phyloP scores from a whole-genome alignment of 1,140 invertebrate species.

The Magallana angulata region DNA sequence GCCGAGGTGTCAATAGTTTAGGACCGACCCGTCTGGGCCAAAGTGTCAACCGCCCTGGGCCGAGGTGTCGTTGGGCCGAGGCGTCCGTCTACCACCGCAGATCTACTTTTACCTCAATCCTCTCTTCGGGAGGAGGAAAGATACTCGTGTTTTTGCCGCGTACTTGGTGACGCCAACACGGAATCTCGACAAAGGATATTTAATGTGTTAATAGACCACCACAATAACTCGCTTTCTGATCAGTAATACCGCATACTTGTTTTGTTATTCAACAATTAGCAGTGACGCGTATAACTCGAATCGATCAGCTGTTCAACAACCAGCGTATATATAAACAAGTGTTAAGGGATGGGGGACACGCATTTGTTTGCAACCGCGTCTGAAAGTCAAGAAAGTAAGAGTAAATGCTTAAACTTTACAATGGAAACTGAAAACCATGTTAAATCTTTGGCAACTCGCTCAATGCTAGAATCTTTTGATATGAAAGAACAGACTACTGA shows the following conservation, averaged over 20 bases:
- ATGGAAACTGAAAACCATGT: slow-evolving; percentile 11
- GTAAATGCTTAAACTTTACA: background rate
- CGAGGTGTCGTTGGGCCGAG: too few species aligned
- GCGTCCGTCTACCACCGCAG: too few species aligned
- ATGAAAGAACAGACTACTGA: background rate
- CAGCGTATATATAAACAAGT: background rate
- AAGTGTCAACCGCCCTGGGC: too few species aligned
- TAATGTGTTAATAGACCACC: background rate
- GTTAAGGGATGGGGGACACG: slow-evolving; percentile 4
- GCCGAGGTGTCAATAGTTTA: too few species aligned
- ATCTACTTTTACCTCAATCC: background rate
- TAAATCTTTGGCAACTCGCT: background rate
- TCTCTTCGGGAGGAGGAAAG: background rate
- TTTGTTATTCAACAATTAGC: background rate
- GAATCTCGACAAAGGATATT: background rate
- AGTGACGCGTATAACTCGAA: background rate
- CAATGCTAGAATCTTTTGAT: background rate
- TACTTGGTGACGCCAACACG: background rate
- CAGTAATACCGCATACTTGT: too few species aligned
- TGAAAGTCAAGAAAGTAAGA: background rate
- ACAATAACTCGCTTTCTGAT: background rate
- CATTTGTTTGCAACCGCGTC: background rate
- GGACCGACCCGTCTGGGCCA: too few species aligned
- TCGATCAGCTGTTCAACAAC: slow-evolving; percentile 6
- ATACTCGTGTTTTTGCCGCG: background rate